Conservation (phyloP, 2,888 invertebrate genomes). For the Lithosia quadra region DNA sequence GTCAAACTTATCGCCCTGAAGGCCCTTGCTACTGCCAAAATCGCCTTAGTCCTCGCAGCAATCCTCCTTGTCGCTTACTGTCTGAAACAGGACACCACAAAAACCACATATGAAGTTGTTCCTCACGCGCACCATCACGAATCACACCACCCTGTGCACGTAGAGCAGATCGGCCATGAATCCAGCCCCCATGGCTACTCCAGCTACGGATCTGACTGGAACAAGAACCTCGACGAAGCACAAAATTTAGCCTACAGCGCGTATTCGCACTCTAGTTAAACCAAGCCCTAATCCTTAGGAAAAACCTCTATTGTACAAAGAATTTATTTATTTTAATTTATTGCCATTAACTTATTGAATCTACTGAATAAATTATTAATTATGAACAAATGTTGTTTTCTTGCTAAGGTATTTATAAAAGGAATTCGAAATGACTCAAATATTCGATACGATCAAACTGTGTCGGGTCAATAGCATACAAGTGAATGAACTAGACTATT, state of each 20-base stretch:
- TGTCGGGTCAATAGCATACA: constrained; percentile 32
- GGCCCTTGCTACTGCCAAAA: constrained; percentile 93
- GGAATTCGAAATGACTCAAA: constrained; percentile 39
- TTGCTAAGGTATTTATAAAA: constrained; percentile 36
- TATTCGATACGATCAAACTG: background rate
- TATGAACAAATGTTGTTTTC: constrained; percentile 58
- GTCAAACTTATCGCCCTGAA: constrained; percentile 94
- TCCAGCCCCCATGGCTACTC: constrained; percentile 69
- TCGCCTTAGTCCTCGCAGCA: constrained; percentile 91
- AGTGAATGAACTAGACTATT: constrained; percentile 31
- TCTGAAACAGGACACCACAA: constrained; percentile 77
- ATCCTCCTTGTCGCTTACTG: constrained; percentile 87
- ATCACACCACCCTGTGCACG: constrained; percentile 88
- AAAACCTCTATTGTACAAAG: constrained; percentile 81
- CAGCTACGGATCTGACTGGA: constrained; percentile 81
- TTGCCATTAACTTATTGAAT: constrained; percentile 76
- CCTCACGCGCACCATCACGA: constrained; percentile 86
- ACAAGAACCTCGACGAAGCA: constrained; percentile 88
- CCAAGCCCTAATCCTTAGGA: constrained; percentile 53
- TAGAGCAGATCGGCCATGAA: constrained; percentile 82
- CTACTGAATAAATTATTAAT: constrained; percentile 61
- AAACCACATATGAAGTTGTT: constrained; percentile 81
- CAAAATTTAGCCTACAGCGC: constrained; percentile 91
- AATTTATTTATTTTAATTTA: constrained; percentile 80
- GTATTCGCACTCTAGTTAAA: constrained; percentile 77